These are phyloP conservation scores for Notarius lentiginosus DNA, from an alignment of 2,113 vertebrate genomes.

Conservation along the genomic window DNA sequence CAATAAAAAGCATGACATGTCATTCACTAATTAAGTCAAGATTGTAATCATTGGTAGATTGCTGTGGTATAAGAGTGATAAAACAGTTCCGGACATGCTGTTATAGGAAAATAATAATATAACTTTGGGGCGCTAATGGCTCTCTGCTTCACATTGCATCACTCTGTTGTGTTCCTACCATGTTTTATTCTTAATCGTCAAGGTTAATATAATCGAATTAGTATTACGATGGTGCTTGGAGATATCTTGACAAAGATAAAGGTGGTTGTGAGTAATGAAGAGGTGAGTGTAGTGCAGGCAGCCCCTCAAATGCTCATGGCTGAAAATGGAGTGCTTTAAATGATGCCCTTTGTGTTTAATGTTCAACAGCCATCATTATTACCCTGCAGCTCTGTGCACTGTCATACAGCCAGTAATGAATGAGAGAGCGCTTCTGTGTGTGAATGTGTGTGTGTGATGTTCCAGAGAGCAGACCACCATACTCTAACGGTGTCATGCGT, in stretches of 20 bases:
- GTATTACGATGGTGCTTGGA: not conserved
- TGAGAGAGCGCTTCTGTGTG: not conserved
- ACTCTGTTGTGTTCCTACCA: not conserved
- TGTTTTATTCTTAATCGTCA: not conserved
- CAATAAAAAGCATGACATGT: not conserved
- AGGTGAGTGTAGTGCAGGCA: not conserved
- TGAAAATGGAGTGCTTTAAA: conserved; percentile 19
- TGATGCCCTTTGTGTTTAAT: conserved; percentile 19
- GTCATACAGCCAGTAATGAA: not conserved
- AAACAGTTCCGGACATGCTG: not conserved
- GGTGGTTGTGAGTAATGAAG: not conserved
- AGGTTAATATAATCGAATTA: not conserved
- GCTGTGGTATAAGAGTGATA: not conserved
- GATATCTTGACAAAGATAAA: not conserved
- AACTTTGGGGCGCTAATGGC: not conserved
- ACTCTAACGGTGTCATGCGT: not conserved
- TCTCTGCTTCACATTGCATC: not conserved
- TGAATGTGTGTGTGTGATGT: not conserved
- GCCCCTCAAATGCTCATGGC: not conserved
- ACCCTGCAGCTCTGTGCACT: not conserved
- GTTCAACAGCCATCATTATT: not conserved
- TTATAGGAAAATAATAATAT: not conserved
- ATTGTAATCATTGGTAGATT: not conserved
- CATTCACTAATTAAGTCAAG: not conserved
- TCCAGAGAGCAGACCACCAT: not conserved